These are phyloP conservation scores for Drosophila koepferae DNA, from an alignment of 2,888 invertebrate genomes.

Conservation along the genomic window DNA sequence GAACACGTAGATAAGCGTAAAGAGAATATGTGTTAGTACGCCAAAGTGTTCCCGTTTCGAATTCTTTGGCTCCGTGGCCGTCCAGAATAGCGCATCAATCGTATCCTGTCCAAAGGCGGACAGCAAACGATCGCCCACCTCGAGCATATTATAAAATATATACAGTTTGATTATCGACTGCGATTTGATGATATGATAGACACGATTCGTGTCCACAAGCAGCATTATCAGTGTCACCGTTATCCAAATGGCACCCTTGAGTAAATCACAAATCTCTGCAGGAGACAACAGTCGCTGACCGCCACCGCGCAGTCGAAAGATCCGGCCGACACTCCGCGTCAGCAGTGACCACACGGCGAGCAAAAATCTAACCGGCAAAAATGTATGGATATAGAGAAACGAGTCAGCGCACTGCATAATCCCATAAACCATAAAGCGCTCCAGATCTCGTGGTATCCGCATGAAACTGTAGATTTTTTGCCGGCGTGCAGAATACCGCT, in stretches of 20 bases:
- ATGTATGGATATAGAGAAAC: conserved; percentile 98
- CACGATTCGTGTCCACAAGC: conserved; percentile 98
- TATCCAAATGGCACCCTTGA: conserved; percentile 96
- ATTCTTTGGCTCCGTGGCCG: conserved; percentile 97
- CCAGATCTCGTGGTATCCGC: conserved; percentile 96
- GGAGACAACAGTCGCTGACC: conserved; percentile 90
- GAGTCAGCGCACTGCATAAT: conserved; percentile 98
- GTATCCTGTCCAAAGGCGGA: conserved; percentile 99
- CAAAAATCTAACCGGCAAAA: conserved; percentile 96
- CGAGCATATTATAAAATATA: conserved; percentile 99
- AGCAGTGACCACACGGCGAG: conserved; percentile 94
- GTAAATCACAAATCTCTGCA: conserved; percentile 97
- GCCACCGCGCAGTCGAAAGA: conserved; percentile 88
- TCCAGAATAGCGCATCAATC: conserved; percentile 99
- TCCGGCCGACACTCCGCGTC: conserved; percentile 90
- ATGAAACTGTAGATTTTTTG: conserved; percentile 99
- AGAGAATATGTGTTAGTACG: conserved; percentile 94
- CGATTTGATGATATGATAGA: conserved; percentile 98
- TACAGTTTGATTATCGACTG: conserved; percentile 99
- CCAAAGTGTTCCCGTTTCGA: conserved; percentile 93
- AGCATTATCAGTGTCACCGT: conserved; percentile 92
- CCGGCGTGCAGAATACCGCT: conserved; percentile 95
- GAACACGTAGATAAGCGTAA: conserved; percentile 96
- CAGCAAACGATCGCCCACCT: conserved; percentile 97
- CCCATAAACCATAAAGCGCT: conserved; percentile 96